A percentile compares a stretch with the other conserved stretches of the same genome.
These are phyloP conservation scores for Perca flavescens DNA, from an alignment of 2,113 vertebrate species.

Conservation along the genomic window DNA sequence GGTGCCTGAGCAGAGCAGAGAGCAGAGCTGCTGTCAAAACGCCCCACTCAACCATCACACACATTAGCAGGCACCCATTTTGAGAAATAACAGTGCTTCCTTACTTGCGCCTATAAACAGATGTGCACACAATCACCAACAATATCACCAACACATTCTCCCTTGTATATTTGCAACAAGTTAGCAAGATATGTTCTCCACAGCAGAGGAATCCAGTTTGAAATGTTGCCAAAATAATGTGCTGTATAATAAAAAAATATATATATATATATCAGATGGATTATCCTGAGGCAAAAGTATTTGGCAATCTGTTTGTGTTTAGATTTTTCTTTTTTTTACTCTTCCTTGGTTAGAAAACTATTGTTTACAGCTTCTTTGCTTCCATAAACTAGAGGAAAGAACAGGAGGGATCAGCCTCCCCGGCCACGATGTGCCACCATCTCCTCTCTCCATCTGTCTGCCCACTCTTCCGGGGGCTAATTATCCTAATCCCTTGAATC, in stretches of 20 bases:
- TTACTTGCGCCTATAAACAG: constrained; percentile 29
- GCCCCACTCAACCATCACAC: constrained; percentile 51
- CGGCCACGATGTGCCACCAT: constrained; percentile 71
- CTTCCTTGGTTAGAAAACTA: constrained; percentile 49
- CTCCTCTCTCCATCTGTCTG: constrained; percentile 86
- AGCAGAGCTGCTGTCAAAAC: constrained; percentile 70
- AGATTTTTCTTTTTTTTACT: constrained; percentile 14
- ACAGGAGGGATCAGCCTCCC: constrained; percentile 71
- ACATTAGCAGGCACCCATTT: constrained; percentile 48
- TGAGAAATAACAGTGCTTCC: constrained; percentile 50
- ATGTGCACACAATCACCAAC: constrained; percentile 4
- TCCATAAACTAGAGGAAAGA: constrained; percentile 55
- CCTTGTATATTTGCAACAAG: constrained; percentile 24
- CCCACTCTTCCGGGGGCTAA: constrained; percentile 86
- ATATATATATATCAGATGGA: constrained; percentile 27
- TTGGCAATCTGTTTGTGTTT: constrained; percentile 63
- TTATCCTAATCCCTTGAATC: constrained; percentile 87
- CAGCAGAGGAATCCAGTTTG: constrained; percentile 19
- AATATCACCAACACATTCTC: neutral
- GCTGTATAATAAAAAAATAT: constrained; percentile 1
- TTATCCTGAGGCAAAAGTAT: constrained; percentile 60
- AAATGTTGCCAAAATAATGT: constrained; percentile 46
- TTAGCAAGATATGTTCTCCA: constrained; percentile 11
- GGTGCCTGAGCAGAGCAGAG: constrained; percentile 67
- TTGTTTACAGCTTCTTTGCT: constrained; percentile 72